Conservation (phyloP, 1,140 invertebrate genomes). For the Drosophila rhopaloa region DNA sequence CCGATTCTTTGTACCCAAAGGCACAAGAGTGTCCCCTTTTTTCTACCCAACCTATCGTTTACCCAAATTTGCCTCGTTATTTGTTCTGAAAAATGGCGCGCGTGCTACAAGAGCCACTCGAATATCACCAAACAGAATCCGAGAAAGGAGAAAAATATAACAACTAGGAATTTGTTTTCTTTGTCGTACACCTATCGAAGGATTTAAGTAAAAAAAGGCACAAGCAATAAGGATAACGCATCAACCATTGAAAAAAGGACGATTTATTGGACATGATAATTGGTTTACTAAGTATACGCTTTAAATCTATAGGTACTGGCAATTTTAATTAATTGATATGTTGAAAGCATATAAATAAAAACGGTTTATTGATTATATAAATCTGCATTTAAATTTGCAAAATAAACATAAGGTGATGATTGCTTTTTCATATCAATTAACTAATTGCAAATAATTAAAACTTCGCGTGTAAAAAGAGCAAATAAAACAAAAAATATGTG, state of each 20-base stretch:
- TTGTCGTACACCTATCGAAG: not conserved
- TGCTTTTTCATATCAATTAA: too few species aligned
- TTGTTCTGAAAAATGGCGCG: conserved; percentile 64
- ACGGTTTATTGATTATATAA: too few species aligned
- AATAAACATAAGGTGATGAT: too few species aligned
- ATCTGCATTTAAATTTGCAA: too few species aligned
- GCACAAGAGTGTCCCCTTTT: conserved; percentile 8
- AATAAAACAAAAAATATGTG: too few species aligned
- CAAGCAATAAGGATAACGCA: not conserved
- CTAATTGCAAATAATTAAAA: too few species aligned
- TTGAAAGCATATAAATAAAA: not conserved
- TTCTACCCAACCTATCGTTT: conserved; percentile 22
- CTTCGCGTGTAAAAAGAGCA: too few species aligned
- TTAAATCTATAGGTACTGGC: not conserved
- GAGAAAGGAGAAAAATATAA: conserved; percentile 32
- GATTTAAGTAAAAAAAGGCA: not conserved
- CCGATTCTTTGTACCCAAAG: conserved; percentile 20
- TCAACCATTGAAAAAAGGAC: not conserved
- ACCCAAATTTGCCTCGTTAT: conserved; percentile 67
- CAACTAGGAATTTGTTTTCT: conserved; percentile 30
- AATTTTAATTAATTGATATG: not conserved
- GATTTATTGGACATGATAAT: not conserved
- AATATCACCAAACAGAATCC: conserved; percentile 45
- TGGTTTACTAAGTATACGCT: not conserved
- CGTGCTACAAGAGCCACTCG: conserved; percentile 66